Base-by-base conservation (phyloP, 2,797 vertebrate species). In the Vultur gryphus region DNA sequence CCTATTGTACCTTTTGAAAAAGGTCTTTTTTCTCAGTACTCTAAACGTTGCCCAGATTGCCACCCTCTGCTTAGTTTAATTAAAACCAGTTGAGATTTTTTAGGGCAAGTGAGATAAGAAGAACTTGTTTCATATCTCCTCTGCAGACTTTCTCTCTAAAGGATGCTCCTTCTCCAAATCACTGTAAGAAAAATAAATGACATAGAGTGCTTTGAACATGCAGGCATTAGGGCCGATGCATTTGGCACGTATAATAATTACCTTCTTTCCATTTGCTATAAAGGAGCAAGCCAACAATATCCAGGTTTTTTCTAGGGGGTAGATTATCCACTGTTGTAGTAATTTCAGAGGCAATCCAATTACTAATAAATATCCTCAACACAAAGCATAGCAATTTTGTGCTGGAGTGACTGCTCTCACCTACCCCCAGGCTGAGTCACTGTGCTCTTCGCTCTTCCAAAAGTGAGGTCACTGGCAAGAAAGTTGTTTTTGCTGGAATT, bases 161-260 rank as follows among this genome's bases (percentile, higher is more conserved):
- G 64, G 77, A 37, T 90, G 41, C n/a, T 62, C 31, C 31, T 95
- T 86, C 90, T 92, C 57, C 65, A 76, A 62, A 87, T 31, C 33
- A 31, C 51, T 10, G 0, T 26, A 37, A 61, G 69, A 43, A 84
- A 85, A 83, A 3, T 28, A 81, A 90, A 51, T 5, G 17, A 21
- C 55, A 67, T 31, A 8, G 62, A 43, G 24, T 16, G 72, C 85
- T 87, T 49, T 92, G 83, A 58, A 69, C 5, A 3, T 8, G n/a
- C 66, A 35, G 5, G 1, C 4, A 11, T 21, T 80, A 35, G 46
- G 87, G 43, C 25, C 0, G 5, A 25, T 51, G 67, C 39, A 13
- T 92, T 97, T 95, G 96, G 96, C 94, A 95, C 15, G 9, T 55
- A 41, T 43, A n/a, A 35, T 94, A 91, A 95, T 70, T 64, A 51